A percentile compares a stretch with the other conserved stretches of the same genome.
phyloP scores from a whole-genome alignment of 2,113 vertebrate species.

The Charadrius vociferus region DNA sequence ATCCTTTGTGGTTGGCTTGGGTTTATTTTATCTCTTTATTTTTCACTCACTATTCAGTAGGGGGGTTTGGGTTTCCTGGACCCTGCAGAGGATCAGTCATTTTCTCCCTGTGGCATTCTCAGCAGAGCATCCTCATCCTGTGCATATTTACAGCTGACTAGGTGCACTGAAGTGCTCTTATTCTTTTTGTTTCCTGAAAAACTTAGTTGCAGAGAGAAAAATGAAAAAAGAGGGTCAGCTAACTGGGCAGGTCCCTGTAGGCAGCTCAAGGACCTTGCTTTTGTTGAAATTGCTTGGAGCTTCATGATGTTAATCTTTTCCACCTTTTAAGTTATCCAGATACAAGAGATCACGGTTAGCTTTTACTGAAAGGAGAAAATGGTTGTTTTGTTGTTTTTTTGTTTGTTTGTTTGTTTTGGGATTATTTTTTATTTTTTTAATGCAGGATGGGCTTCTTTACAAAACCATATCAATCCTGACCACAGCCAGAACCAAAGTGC shows the following conservation, averaged over 20 bases:
- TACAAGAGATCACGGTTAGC: not conserved
- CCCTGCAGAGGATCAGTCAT: not conserved
- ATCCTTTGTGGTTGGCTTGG: not conserved
- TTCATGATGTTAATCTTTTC: slow-evolving; percentile 13
- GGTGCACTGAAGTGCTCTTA: not conserved
- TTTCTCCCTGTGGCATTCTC: slow-evolving; percentile 21
- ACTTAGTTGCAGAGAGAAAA: not conserved
- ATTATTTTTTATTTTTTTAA: not conserved
- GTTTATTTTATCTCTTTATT: slow-evolving; percentile 8
- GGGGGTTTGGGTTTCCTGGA: not conserved
- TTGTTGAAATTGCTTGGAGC: not conserved
- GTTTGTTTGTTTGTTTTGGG: not conserved
- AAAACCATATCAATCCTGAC: not conserved
- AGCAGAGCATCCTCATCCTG: not conserved
- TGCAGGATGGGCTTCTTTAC: not conserved
- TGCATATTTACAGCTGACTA: slow-evolving; percentile 21
- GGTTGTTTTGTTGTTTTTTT: not conserved
- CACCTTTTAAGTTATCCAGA: not conserved
- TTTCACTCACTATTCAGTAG: not conserved
- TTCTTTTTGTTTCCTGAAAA: slow-evolving; percentile 2
- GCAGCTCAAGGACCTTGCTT: not conserved
- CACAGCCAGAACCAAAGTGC: not conserved
- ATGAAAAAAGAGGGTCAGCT: not conserved
- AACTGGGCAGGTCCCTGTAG: not conserved
- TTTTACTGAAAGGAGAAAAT: not conserved